A percentile compares a stretch with the other conserved stretches of the same genome.
Evolutionary conservation across 2,113 vertebrate species (phyloP).

Genomic region (Indicator maculatus): DNA sequence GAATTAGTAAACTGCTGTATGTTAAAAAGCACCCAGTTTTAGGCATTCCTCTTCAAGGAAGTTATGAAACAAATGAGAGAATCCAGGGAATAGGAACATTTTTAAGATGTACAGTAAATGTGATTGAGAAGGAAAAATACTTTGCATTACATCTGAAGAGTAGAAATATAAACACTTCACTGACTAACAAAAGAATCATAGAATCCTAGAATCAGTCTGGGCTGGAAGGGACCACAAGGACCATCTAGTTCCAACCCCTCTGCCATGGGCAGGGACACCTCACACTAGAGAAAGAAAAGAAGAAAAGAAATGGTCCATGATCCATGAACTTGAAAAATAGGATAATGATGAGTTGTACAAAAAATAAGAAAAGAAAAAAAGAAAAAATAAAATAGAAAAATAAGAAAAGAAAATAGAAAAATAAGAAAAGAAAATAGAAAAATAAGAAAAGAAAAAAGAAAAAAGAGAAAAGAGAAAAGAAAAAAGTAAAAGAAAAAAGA

Average conservation of each 20-base stretch:
- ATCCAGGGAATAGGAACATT: background rate
- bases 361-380: background rate
- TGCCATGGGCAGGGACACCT: too few relatives aligned
- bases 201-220: too few relatives aligned
- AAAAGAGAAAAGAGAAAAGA: too few relatives aligned
- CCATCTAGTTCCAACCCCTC: too few relatives aligned
- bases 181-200: background rate
- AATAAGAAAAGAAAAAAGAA: too few relatives aligned
- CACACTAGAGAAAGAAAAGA: background rate
- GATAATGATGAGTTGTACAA: background rate
- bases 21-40: background rate
- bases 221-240: too few relatives aligned
- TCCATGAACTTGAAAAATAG: fast-evolving
- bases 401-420: too few relatives aligned
- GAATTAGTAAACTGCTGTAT: background rate
- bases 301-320: background rate
- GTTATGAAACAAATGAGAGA: background rate
- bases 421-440: too few relatives aligned
- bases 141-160: background rate
- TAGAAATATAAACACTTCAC: background rate
- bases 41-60: background rate
- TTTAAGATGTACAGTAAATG: background rate
- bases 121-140: background rate
- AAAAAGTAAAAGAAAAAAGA: background rate
- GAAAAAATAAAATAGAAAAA: too few relatives aligned